Evolutionary conservation across 2,888 invertebrate genomes (phyloP).

Genomic region (Plebejus anna): DNA sequence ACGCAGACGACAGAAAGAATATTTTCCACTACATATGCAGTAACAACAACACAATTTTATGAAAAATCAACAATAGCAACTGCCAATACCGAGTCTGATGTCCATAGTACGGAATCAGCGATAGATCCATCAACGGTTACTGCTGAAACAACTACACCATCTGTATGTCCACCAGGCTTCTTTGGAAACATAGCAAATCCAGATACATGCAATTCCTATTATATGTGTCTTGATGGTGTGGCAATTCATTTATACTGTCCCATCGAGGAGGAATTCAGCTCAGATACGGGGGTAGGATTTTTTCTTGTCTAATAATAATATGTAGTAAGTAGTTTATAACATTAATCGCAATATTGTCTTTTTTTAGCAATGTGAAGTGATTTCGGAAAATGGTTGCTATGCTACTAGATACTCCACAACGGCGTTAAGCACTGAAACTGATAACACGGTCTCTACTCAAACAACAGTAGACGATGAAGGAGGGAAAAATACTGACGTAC

Average conservation of each 20-base stretch:
- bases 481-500: constrained; percentile 19
- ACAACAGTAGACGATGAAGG: not conserved
- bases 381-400: constrained; percentile 38
- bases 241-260: constrained; percentile 30
- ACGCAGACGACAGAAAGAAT: constrained; percentile 8
- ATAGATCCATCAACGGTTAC: not conserved
- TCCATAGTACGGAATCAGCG: constrained; percentile 8
- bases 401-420: constrained; percentile 30
- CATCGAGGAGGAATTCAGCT: constrained; percentile 32
- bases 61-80: not conserved
- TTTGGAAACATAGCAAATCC: constrained; percentile 48
- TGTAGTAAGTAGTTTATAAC: too few relatives aligned
- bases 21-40: not conserved
- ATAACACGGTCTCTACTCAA: constrained; percentile 16
- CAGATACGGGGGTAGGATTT: constrained; percentile 17
- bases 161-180: constrained; percentile 42
- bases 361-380: constrained; percentile 35
- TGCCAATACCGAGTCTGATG: not conserved
- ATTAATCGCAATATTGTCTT: not conserved
- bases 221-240: constrained; percentile 44
- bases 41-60: not conserved
- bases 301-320: not conserved
- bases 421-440: constrained; percentile 24
- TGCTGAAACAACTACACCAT: constrained; percentile 23
- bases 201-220: constrained; percentile 45